These are phyloP conservation scores for Agonopterix arenella DNA, from an alignment of 2,888 invertebrate genomes.

Conservation along the genomic window DNA sequence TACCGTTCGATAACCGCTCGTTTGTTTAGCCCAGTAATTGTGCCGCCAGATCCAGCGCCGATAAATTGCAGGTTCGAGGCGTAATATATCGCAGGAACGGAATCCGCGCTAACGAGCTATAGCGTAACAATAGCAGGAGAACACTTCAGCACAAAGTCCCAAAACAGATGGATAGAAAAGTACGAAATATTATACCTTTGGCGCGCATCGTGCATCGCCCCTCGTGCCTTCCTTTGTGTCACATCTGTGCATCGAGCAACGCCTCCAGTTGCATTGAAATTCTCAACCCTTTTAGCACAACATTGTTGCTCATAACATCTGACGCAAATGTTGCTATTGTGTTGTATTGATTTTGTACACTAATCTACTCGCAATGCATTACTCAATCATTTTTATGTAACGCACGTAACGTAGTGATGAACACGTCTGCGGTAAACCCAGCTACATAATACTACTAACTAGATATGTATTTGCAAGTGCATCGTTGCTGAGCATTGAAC, in stretches of 20 bases:
- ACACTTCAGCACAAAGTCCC: conserved; percentile 22
- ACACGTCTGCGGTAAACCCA: too few relatives aligned
- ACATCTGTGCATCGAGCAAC: conserved; percentile 43
- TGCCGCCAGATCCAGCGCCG: conserved; percentile 38
- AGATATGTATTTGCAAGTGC: too few relatives aligned
- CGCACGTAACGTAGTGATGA: too few relatives aligned
- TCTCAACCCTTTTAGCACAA: conserved; percentile 43
- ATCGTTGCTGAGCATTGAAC: too few relatives aligned
- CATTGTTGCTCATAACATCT: conserved; percentile 25
- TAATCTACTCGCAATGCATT: too few relatives aligned
- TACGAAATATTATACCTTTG: conserved; percentile 23
- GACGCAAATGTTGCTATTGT: conserved; percentile 13
- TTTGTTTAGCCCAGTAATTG: conserved; percentile 49
- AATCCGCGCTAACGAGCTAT: conserved; percentile 39
- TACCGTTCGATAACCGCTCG: conserved; percentile 37
- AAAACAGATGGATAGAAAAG: conserved; percentile 27
- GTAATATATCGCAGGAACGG: conserved; percentile 37
- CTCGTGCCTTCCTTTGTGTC: conserved; percentile 33
- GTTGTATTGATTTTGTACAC: not conserved
- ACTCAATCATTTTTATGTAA: too few relatives aligned
- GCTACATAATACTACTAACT: too few relatives aligned
- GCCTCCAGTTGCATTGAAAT: conserved; percentile 44
- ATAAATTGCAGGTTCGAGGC: conserved; percentile 51
- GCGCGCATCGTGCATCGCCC: conserved; percentile 19
- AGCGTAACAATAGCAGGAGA: conserved; percentile 23